Evolutionary conservation across 2,888 invertebrate genomes (phyloP).

Genomic region (Cryptocephalus primarius): DNA sequence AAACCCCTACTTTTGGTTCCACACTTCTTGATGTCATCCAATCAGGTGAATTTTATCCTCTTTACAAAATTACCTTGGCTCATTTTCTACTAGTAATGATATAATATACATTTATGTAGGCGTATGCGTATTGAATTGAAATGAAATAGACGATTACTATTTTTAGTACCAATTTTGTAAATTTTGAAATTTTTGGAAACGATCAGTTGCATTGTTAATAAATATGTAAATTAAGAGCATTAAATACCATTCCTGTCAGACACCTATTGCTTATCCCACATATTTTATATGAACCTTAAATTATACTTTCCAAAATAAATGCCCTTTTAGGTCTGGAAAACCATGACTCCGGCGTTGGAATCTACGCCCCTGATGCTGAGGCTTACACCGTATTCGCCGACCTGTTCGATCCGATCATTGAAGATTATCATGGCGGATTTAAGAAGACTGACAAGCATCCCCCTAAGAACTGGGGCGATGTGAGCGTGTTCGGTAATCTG

Average conservation of each 20-base stretch:
- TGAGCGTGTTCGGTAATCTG: conserved; percentile 78
- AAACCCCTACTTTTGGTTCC: conserved; percentile 80
- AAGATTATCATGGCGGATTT: conserved; percentile 94
- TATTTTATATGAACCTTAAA: no score
- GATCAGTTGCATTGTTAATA: no score
- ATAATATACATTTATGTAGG: no score
- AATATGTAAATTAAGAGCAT: no score
- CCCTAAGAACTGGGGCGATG: conserved; percentile 88
- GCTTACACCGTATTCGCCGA: conserved; percentile 85
- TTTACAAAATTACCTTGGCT: no score
- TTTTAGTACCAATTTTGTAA: no score
- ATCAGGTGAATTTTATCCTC: conserved; percentile 54
- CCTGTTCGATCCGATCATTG: conserved; percentile 95
- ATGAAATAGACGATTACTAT: no score
- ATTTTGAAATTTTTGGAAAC: no score
- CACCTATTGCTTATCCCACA: no score
- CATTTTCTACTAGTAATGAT: no score
- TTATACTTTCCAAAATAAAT: background rate
- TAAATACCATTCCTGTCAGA: no score
- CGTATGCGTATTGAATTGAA: no score
- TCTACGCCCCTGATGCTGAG: conserved; percentile 97
- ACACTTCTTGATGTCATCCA: conserved; percentile 89
- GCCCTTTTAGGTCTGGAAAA: conserved; percentile 72
- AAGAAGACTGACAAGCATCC: conserved; percentile 92
- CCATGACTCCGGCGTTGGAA: conserved; percentile 91